A percentile compares a stretch with the other conserved stretches of the same genome.
Conservation (phyloP, 2,797 vertebrate species). For the Sphaeramia orbicularis region DNA sequence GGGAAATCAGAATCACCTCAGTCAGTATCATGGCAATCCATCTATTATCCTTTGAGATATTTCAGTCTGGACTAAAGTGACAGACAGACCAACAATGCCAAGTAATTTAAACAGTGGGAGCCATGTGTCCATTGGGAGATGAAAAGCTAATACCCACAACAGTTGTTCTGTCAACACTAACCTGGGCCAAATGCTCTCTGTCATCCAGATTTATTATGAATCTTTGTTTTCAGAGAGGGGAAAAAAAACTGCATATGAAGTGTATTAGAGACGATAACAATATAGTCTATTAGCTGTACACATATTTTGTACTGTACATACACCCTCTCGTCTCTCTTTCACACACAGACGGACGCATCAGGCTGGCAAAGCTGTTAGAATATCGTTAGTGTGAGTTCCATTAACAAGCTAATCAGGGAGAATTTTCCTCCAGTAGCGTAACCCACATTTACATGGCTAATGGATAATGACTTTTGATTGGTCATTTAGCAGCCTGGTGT, state of each 20-base stretch:
- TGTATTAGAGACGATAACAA: neutral
- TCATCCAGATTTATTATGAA: neutral
- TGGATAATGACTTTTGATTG: slow-evolving; percentile 85
- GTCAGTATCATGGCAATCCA: too few relatives aligned
- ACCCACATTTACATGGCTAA: slow-evolving; percentile 84
- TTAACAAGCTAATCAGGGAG: slow-evolving; percentile 79
- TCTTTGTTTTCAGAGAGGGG: neutral
- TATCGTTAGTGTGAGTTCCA: slow-evolving; percentile 69
- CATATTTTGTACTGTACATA: slow-evolving; percentile 11
- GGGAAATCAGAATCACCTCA: too few relatives aligned
- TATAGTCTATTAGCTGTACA: slow-evolving; percentile 1
- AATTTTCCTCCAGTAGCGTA: slow-evolving; percentile 77
- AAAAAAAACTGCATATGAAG: neutral
- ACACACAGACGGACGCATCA: slow-evolving; percentile 20
- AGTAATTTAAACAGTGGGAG: too few relatives aligned
- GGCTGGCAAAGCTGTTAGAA: slow-evolving; percentile 54
- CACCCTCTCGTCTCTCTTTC: neutral
- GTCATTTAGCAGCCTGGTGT: slow-evolving; percentile 83
- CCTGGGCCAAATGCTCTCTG: too few relatives aligned
- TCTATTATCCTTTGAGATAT: too few relatives aligned
- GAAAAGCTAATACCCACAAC: neutral
- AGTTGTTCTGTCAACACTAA: neutral
- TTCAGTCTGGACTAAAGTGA: too few relatives aligned
- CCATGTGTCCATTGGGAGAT: neutral
- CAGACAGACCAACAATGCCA: too few relatives aligned